Evolutionary conservation across 2,888 invertebrate species (phyloP).

Genomic region (Drosophila buzzatii): DNA sequence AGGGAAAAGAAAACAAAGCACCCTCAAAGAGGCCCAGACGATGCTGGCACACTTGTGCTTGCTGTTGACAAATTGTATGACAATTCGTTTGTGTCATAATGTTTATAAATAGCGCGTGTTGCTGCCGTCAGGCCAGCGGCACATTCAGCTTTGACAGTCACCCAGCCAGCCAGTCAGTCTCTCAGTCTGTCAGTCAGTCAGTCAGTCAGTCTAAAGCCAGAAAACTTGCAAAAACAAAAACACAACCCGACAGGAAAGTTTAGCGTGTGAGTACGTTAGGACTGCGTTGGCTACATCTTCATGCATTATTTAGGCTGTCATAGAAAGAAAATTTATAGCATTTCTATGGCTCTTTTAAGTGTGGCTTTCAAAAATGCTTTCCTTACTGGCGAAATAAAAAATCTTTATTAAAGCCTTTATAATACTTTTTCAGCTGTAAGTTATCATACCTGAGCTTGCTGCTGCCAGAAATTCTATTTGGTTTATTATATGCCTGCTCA

Average conservation of each 20-base stretch:
- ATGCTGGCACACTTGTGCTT: slow-evolving; percentile 41
- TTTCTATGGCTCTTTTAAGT: slow-evolving; percentile 1
- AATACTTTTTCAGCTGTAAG: background rate
- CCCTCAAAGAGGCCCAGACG: slow-evolving; percentile 24
- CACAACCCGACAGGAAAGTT: slow-evolving; percentile 23
- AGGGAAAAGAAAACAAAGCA: slow-evolving; percentile 43
- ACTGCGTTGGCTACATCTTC: slow-evolving; percentile 5
- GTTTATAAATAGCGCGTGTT: slow-evolving; percentile 80
- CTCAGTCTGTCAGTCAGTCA: slow-evolving; percentile 1
- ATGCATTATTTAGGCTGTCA: background rate
- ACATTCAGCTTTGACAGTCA: slow-evolving; percentile 41
- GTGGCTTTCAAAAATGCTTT: background rate
- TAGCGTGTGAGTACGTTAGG: slow-evolving; percentile 3
- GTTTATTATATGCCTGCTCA: background rate
- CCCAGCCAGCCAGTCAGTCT: slow-evolving; percentile 16
- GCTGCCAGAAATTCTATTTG: background rate
- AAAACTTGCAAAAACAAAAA: slow-evolving; percentile 72
- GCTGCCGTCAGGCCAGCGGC: slow-evolving; percentile 56
- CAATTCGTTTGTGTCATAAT: slow-evolving; percentile 82
- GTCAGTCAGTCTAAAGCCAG: slow-evolving; percentile 29
- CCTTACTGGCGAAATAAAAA: background rate
- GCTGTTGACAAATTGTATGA: slow-evolving; percentile 81
- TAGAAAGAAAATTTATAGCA: background rate
- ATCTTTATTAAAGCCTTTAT: background rate
- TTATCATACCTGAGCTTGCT: slow-evolving; percentile 2